phyloP scores from a whole-genome alignment of 2,113 vertebrate genomes.

The Triplophysa dalaica region DNA sequence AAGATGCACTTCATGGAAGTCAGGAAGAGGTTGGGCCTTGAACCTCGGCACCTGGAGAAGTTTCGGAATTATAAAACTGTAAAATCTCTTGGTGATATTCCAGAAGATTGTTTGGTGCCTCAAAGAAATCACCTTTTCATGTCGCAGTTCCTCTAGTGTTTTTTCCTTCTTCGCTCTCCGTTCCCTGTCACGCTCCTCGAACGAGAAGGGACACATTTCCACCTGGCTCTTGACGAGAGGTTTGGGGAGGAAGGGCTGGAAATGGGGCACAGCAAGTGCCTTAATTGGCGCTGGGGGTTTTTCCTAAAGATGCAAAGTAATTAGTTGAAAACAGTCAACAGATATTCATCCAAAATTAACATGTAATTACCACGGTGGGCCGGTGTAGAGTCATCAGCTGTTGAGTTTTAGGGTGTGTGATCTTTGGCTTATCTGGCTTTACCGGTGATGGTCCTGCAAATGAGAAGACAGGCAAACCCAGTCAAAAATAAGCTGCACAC shows the following conservation, averaged over 20 bases:
- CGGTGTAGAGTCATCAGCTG: conserved; percentile 79
- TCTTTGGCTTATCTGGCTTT: conserved; percentile 66
- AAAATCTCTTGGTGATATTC: neutral
- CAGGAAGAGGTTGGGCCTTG: conserved; percentile 84
- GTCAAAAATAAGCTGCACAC: too few species aligned
- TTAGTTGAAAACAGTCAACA: neutral
- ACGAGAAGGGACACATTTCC: conserved; percentile 91
- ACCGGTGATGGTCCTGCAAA: conserved; percentile 71
- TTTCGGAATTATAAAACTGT: neutral
- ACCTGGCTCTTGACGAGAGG: conserved; percentile 74
- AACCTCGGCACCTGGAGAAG: conserved; percentile 82
- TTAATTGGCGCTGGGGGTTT: conserved; percentile 75
- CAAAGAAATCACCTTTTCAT: conserved; percentile 78
- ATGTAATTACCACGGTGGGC: conserved; percentile 56
- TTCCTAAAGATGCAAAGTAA: conserved; percentile 65
- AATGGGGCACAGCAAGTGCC: conserved; percentile 82
- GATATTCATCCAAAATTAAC: neutral
- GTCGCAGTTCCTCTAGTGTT: conserved; percentile 81
- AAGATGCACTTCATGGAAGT: conserved; percentile 80
- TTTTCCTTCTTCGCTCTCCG: conserved; percentile 83
- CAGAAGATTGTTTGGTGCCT: neutral
- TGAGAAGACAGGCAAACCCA: neutral
- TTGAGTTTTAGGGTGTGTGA: conserved; percentile 82
- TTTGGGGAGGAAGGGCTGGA: conserved; percentile 86
- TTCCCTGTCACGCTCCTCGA: conserved; percentile 86